Evolutionary conservation across 2,797 vertebrate genomes (phyloP).

Genomic region (Dipus sagitta): DNA sequence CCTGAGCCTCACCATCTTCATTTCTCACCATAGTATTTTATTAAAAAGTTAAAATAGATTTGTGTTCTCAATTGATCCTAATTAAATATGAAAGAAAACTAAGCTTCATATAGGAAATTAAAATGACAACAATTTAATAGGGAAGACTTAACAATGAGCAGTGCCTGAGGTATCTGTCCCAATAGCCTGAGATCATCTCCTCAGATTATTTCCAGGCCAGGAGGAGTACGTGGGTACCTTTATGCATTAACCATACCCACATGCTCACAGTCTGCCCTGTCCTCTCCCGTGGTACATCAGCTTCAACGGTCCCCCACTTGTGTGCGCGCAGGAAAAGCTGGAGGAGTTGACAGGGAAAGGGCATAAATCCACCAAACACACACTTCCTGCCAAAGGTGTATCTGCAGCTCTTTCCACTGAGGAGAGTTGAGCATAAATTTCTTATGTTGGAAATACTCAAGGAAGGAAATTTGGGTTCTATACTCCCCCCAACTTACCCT

Average conservation of each 20-base stretch:
- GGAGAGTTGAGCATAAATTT: neutral
- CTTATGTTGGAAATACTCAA: accelerated
- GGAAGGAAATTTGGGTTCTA: neutral
- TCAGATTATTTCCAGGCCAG: neutral
- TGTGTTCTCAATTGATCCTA: neutral
- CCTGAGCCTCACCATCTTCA: neutral
- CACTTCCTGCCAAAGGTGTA: neutral
- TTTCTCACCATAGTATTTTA: neutral
- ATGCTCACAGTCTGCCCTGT: too few species aligned
- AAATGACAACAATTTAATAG: neutral
- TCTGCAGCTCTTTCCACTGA: neutral
- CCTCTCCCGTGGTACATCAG: neutral
- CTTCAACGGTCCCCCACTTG: neutral
- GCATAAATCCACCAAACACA: too few species aligned
- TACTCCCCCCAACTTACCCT: accelerated
- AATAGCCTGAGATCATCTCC: neutral
- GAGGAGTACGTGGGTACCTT: accelerated
- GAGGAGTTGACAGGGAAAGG: accelerated
- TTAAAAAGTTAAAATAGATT: conserved; percentile 28
- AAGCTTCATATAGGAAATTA: neutral
- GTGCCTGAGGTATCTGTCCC: neutral
- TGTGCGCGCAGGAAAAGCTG: neutral
- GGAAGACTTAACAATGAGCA: neutral
- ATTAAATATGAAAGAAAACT: neutral
- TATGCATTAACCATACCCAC: neutral